phyloP scores from a whole-genome alignment of 2,888 invertebrate genomes.

The Urechis unicinctus region DNA sequence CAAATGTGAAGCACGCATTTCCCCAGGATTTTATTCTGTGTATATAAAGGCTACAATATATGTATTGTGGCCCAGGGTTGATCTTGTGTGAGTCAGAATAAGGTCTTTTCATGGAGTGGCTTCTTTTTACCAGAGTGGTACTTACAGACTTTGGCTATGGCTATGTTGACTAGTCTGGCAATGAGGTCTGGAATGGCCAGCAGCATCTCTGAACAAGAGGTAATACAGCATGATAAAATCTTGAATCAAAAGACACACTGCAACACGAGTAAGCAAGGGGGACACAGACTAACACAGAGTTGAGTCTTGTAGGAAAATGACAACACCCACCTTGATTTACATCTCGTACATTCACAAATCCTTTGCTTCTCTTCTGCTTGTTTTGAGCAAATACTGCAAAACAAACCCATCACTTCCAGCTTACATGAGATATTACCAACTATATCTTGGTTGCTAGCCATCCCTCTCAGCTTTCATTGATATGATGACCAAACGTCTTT shows the following conservation, averaged over 20 bases:
- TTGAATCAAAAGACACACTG: not conserved
- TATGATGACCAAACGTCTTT: not conserved
- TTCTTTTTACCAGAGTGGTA: too few relatives aligned
- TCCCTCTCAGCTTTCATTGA: too few relatives aligned
- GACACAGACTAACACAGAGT: too few relatives aligned
- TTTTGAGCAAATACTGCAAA: constrained; percentile 50
- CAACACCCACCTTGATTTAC: constrained; percentile 46
- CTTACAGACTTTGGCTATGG: constrained; percentile 46
- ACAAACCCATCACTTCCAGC: constrained; percentile 12
- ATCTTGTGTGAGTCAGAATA: not conserved
- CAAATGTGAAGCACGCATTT: too few relatives aligned
- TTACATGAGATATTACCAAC: too few relatives aligned
- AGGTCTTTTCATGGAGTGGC: too few relatives aligned
- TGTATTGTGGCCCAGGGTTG: too few relatives aligned
- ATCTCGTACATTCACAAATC: constrained; percentile 48
- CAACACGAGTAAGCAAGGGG: too few relatives aligned
- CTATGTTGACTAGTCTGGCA: constrained; percentile 44
- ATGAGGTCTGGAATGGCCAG: constrained; percentile 47
- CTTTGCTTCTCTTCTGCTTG: constrained; percentile 48
- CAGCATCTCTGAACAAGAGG: constrained; percentile 34
- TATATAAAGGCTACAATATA: too few relatives aligned
- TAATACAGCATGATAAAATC: not conserved
- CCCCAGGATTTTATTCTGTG: too few relatives aligned
- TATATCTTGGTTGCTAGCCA: too few relatives aligned
- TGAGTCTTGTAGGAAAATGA: too few relatives aligned